A percentile compares a stretch with the other conserved stretches of the same genome.
These are phyloP conservation scores for Bradypus variegatus DNA, from an alignment of 2,797 vertebrate genomes.

Conservation along the genomic window DNA sequence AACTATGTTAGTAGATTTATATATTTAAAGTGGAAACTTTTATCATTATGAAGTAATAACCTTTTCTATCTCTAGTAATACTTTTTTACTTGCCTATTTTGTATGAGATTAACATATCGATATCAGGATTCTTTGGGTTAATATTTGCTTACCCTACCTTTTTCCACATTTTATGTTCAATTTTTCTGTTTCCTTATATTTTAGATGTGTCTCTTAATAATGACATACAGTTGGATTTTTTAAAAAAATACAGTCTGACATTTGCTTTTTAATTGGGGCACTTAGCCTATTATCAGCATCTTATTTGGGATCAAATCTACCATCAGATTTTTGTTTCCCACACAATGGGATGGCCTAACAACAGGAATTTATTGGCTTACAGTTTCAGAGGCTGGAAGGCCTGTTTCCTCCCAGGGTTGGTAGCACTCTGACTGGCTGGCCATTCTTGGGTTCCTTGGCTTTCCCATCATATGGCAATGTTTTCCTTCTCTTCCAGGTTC, in stretches of 20 bases:
- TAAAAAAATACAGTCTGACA: background rate
- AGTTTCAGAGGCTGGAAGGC: too few relatives aligned
- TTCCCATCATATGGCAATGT: too few relatives aligned
- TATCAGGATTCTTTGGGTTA: background rate
- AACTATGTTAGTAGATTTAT: background rate
- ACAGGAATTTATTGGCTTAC: too few relatives aligned
- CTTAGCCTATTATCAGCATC: background rate
- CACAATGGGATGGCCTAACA: too few relatives aligned
- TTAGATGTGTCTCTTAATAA: background rate
- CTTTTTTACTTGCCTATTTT: background rate
- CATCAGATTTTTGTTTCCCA: background rate
- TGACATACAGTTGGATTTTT: background rate
- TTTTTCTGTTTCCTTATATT: background rate
- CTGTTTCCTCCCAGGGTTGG: too few relatives aligned
- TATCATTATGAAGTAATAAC: background rate
- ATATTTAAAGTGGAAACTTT: conserved; percentile 26
- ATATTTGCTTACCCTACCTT: background rate
- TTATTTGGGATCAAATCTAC: background rate
- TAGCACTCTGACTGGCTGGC: too few relatives aligned
- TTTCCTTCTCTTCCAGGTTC: too few relatives aligned
- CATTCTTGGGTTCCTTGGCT: too few relatives aligned
- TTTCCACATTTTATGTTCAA: background rate
- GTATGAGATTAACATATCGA: background rate
- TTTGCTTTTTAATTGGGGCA: background rate
- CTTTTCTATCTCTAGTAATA: background rate